Evolutionary conservation across 2,113 vertebrate species (phyloP).

Genomic region (Vicugna pacos): DNA sequence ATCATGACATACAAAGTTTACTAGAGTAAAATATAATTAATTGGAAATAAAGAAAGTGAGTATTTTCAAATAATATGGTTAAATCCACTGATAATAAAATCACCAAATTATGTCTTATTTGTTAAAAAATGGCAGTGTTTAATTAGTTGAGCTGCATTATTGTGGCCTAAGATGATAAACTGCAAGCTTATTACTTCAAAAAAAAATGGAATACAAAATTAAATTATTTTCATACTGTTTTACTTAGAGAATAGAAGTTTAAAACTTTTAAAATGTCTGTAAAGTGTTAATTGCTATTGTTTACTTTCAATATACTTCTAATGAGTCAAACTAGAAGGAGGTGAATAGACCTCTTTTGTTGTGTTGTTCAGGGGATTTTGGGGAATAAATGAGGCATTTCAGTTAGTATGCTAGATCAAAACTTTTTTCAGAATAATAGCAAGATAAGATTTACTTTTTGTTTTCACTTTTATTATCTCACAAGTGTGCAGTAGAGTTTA

Average conservation of each 20-base stretch:
- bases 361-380: not conserved
- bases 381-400: not conserved
- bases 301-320: not conserved
- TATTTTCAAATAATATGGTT: conserved; percentile 12
- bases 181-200: not conserved
- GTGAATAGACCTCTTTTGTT: not conserved
- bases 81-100: not conserved
- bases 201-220: not conserved
- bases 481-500: not conserved
- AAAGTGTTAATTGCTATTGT: not conserved
- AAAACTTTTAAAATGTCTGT: not conserved
- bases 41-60: not conserved
- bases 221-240: not conserved
- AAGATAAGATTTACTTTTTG: not conserved
- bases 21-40: not conserved
- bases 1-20: not conserved
- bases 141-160: not conserved
- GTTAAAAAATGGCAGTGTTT: not conserved
- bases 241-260: not conserved
- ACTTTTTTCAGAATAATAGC: not conserved
- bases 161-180: not conserved
- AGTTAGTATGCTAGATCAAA: not conserved
- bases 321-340: not conserved
- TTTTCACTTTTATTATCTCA: not conserved
- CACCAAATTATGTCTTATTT: not conserved